These are phyloP conservation scores for Heterodera filipjevi DNA, from an alignment of 2,888 invertebrate genomes.

Conservation along the genomic window DNA sequence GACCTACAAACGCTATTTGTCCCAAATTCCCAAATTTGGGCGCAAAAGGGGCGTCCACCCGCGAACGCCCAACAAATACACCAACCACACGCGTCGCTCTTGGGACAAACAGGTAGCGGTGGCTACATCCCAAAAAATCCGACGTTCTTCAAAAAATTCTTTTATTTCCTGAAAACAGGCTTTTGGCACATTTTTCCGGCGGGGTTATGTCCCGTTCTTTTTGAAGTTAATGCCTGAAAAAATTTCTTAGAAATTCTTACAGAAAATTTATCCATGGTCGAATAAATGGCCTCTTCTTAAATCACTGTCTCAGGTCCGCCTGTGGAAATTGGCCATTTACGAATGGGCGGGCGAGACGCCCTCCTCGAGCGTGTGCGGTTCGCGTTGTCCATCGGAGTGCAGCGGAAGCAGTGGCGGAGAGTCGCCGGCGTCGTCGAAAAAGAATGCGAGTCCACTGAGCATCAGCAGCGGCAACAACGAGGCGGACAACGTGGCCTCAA, in stretches of 20 bases:
- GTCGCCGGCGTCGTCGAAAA: slow-evolving; percentile 22
- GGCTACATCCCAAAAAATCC: too few species aligned
- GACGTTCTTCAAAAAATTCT: too few species aligned
- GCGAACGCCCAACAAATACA: slow-evolving; percentile 83
- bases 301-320: not conserved
- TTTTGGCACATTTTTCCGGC: too few species aligned
- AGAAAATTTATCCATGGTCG: not conserved
- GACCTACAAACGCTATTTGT: slow-evolving; percentile 53
- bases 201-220: too few species aligned
- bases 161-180: too few species aligned
- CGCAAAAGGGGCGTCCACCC: slow-evolving; percentile 72
- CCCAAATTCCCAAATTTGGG: slow-evolving; percentile 47
- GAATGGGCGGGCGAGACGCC: slow-evolving; percentile 60
- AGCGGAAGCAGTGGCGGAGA: slow-evolving; percentile 37
- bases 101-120: slow-evolving; percentile 79
- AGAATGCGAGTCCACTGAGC: not conserved
- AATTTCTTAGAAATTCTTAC: not conserved
- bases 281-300: not conserved
- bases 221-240: too few species aligned
- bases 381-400: slow-evolving; percentile 38
- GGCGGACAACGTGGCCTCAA: slow-evolving; percentile 59
- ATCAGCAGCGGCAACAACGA: slow-evolving; percentile 33
- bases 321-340: slow-evolving; percentile 60
- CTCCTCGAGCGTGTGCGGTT: slow-evolving; percentile 56
- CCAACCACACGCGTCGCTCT: slow-evolving; percentile 85